Evolutionary conservation across 1,140 invertebrate species (phyloP), one percentile per base, ranked within the genome.

Genomic region (Drosophila insularis): DNA sequence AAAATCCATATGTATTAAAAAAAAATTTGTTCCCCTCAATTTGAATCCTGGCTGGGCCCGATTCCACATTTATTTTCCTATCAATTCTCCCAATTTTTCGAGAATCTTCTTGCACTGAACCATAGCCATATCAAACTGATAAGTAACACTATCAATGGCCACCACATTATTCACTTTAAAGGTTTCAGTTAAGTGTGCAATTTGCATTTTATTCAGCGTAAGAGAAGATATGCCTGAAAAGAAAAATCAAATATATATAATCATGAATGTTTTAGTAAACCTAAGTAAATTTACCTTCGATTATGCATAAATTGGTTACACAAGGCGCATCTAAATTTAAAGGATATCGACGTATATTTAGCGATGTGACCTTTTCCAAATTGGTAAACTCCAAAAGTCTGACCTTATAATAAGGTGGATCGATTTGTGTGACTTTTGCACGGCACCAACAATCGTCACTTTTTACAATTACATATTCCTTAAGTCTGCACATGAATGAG

Each of bases 261-360:
- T 1, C n/a, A 7, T 32, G 32, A 21, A 14, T n/a, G 32, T 7
- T 35, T 10, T 43, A 0, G 13, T 13, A 10, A 21, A 23, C 14
- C 11, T 17, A 14, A 27, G 17, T 0, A 13, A 13, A 19, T 56
- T 37, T 17, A 90, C 89, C 89, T 23, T 90, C 76, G 43, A 91
- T 74, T 13, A 86, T 35, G 53, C 89, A 91, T 40, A 89, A 14
- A 53, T 56, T 90, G 4, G 84, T 89, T 10, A 40, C 10, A 39
- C 89, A 91, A 1, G 79, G 70, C 7, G 63, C 27, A 1, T 14
- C 68, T 2, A 89, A 55, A 10, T 71, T 62, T 13, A 37, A n/a
- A 2, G 89, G 84, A 80, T 89, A 91, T 8, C 80, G 89, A 3
- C 84, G 74, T 31, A 91, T 91, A 35, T 76, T 55, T 4, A 58